Base-by-base conservation (phyloP, 2,113 vertebrate genomes). In the Sinocyclocheilus anshuiensis region DNA sequence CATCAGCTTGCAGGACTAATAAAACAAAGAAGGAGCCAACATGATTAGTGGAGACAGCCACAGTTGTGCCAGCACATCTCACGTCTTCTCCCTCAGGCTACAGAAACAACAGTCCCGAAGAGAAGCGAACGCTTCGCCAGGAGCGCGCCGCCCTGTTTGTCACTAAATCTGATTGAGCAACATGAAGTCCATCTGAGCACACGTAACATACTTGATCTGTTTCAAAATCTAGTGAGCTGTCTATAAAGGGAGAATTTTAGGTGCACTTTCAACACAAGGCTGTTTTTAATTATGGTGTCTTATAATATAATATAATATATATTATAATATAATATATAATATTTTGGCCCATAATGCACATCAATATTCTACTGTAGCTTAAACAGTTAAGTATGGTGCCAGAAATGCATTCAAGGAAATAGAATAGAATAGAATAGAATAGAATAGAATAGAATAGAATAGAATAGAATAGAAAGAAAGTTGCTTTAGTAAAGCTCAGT, bases 1-100 rank as follows among this genome's bases (percentile, higher is more conserved):
- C 95, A 93, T 95, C 94, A 95, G 94, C 95, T 94, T 84, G 88
- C 92, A 92, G 92, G 93, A 94, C 94, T 95, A 95, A 93, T 88
- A 88, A 91, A 89, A 93, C 92, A 94, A 93, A 94, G 93, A 89
- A 93, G 92, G 92, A 93, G 89, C 65, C 82, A 86, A 87, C 65
- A 45, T 80, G 88, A 90, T 88, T 88, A 87, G 92, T 76, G 63
- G 77, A 91, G 89, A 89, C 87, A 81, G 90, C 55, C 63, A 78
- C 84, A 87, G 86, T 61, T 65, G 78, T 84, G 83, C 93, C 90
- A 92, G 93, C 92, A 91, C 92, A 90, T 90, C 92, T 92, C 89
- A 89, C 72, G 36, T 74, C 92, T 92, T 91, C 93, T 89, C 93
- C 93, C 93, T 92, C 90, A 90, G 92, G 93, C 93, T 93, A 91